phyloP scores from a whole-genome alignment of 2,113 vertebrate genomes.

The Ceyx melanurus region DNA sequence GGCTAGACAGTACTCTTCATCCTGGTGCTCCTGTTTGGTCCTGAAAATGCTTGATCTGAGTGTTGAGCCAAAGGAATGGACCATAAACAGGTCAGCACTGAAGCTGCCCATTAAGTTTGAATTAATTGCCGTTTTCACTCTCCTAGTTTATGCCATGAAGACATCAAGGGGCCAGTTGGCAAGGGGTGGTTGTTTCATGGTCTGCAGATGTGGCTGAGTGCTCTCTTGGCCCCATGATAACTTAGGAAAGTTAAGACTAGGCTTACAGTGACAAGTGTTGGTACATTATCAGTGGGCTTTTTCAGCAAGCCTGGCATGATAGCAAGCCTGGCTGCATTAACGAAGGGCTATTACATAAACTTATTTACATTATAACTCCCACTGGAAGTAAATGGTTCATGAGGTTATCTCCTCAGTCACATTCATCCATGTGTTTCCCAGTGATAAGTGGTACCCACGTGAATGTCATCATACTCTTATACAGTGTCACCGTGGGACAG shows the following conservation, averaged over 20 bases:
- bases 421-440: not conserved
- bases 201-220: not conserved
- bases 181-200: not conserved
- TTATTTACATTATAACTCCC: not conserved
- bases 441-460: not conserved
- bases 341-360: not conserved
- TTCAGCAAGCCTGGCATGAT: not conserved
- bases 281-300: not conserved
- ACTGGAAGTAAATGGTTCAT: not conserved
- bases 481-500: not conserved
- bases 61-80: not conserved
- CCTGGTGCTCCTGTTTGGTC: not conserved
- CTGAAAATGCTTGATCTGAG: not conserved
- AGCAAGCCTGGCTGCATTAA: not conserved
- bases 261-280: not conserved
- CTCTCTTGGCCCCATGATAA: not conserved
- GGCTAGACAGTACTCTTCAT: not conserved
- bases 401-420: not conserved
- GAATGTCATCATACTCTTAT: not conserved
- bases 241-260: not conserved
- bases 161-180: not conserved
- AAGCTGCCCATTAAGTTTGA: not conserved
- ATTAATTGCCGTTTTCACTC: not conserved
- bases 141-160: not conserved
- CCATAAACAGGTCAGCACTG: not conserved